Evolutionary conservation across 2,113 vertebrate species (phyloP).

Genomic region (Python bivittatus): DNA sequence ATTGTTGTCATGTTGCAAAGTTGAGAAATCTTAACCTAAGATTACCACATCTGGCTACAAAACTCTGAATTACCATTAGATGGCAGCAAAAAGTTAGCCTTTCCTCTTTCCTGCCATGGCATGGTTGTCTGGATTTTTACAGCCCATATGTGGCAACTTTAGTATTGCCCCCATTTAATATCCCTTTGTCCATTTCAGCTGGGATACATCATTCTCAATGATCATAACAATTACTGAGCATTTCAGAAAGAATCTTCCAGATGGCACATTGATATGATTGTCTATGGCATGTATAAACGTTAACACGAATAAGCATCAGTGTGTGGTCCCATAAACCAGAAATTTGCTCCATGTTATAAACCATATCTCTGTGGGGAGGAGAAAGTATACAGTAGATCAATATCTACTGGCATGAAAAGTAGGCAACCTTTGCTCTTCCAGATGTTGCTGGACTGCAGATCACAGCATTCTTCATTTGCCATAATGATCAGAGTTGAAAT

Average conservation of each 20-base stretch:
- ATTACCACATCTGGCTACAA: background rate
- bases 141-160: background rate
- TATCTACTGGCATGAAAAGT: background rate
- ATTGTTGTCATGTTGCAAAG: background rate
- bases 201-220: background rate
- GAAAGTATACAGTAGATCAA: background rate
- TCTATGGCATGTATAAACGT: no score
- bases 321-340: background rate
- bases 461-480: background rate
- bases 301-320: background rate
- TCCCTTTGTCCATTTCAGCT: conserved; percentile 10
- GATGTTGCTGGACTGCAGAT: background rate
- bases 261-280: background rate
- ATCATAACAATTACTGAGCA: conserved; percentile 3
- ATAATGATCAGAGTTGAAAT: background rate
- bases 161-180: background rate
- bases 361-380: background rate
- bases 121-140: background rate
- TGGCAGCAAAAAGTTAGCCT: background rate
- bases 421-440: background rate
- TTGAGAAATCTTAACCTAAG: background rate
- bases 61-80: background rate
- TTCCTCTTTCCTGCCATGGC: background rate
- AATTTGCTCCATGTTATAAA: background rate
- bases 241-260: background rate